Evolutionary conservation across 2,888 invertebrate species (phyloP).

Genomic region (Oligia strigilis): DNA sequence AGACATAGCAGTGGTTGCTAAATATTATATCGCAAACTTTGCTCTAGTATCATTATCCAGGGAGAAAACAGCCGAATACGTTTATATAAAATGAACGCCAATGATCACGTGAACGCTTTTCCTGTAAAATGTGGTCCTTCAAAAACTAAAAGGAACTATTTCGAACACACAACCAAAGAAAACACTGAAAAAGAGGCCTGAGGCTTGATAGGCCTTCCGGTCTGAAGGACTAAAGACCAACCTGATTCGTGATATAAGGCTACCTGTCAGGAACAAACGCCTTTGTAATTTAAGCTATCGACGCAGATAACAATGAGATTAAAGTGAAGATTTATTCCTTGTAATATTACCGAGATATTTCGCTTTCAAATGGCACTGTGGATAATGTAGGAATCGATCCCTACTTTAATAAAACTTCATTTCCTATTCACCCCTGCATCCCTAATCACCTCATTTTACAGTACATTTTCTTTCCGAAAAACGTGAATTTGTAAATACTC

Average conservation of each 20-base stretch:
- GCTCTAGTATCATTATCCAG: not conserved
- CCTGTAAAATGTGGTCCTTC: not conserved
- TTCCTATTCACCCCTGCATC: not conserved
- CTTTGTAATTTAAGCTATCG: constrained; percentile 42
- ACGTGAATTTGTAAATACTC: not conserved
- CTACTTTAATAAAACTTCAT: not conserved
- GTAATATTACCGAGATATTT: constrained; percentile 11
- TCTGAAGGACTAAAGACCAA: constrained; percentile 16
- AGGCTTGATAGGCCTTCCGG: constrained; percentile 13
- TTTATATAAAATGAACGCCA: not conserved
- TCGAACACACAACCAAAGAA: not conserved
- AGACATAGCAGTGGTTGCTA: not conserved
- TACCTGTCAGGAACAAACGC: constrained; percentile 47
- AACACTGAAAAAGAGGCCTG: constrained; percentile 14
- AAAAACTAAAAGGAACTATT: constrained; percentile 10
- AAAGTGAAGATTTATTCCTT: constrained; percentile 17
- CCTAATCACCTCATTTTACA: not conserved
- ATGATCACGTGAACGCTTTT: not conserved
- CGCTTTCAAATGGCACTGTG: constrained; percentile 5
- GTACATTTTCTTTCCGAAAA: not conserved
- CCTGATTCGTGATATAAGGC: constrained; percentile 26
- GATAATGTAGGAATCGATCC: not conserved
- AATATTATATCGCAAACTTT: not conserved
- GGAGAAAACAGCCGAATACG: not conserved
- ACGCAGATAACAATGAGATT: constrained; percentile 42